Evolutionary conservation across 2,888 invertebrate species (phyloP).

Genomic region (Terebella lapidaria): DNA sequence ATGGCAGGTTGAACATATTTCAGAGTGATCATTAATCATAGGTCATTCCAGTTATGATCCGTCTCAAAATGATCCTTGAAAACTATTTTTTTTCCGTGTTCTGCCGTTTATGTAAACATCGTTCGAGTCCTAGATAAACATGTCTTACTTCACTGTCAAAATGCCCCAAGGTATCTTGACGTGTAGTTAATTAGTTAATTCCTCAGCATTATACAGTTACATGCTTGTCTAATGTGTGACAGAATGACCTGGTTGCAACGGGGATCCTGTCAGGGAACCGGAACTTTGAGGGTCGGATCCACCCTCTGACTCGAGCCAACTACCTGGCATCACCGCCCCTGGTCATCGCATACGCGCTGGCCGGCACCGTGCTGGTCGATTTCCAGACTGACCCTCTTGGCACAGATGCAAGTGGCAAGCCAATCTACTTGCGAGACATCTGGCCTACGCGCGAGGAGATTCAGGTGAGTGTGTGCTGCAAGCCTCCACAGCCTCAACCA

Average conservation of each 20-base stretch:
- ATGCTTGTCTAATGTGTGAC: constrained; percentile 15
- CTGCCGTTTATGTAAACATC: no score
- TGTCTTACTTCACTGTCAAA: no score
- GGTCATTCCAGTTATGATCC: no score
- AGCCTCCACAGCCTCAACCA: neutral
- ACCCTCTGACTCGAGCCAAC: constrained; percentile 93
- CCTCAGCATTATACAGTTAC: neutral
- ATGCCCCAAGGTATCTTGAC: no score
- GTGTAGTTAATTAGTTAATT: neutral
- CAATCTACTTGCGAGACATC: constrained; percentile 84
- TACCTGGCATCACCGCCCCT: constrained; percentile 95
- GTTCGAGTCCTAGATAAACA: no score
- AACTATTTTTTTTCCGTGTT: no score
- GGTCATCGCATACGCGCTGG: constrained; percentile 95
- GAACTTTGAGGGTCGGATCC: constrained; percentile 97
- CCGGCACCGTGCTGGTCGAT: constrained; percentile 90
- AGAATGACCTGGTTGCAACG: constrained; percentile 89
- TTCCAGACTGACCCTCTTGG: constrained; percentile 84
- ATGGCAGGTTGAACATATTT: no score
- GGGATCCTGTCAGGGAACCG: constrained; percentile 95
- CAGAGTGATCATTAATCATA: no score
- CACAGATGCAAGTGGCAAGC: constrained; percentile 64
- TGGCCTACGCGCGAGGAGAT: constrained; percentile 93
- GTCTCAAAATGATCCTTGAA: no score
- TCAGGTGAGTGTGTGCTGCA: constrained; percentile 61